These are phyloP conservation scores for Vesta saturnalis DNA, from an alignment of 2,888 invertebrate genomes.

Conservation along the genomic window DNA sequence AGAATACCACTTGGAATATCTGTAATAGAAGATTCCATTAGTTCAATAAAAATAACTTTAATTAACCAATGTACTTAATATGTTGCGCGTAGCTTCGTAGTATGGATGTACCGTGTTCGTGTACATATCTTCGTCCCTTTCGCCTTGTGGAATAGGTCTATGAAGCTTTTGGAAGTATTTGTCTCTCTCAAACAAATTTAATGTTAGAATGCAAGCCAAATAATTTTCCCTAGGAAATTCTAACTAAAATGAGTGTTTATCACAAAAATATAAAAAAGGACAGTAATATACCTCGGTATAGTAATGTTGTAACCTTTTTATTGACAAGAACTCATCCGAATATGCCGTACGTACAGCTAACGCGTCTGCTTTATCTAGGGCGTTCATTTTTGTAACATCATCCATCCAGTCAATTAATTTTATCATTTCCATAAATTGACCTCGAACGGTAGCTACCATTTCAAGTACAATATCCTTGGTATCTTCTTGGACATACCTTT, in stretches of 20 bases:
- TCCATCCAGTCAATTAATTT: slow-evolving; percentile 47
- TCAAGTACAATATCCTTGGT: slow-evolving; percentile 39
- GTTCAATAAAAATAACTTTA: neutral
- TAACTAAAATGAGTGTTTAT: slow-evolving; percentile 51
- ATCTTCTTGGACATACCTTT: slow-evolving; percentile 60
- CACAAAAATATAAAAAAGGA: neutral
- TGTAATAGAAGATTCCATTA: slow-evolving; percentile 60
- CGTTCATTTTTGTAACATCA: slow-evolving; percentile 41
- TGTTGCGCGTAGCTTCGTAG: slow-evolving; percentile 66
- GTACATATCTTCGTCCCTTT: slow-evolving; percentile 64
- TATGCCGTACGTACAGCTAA: slow-evolving; percentile 46
- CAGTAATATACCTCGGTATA: slow-evolving; percentile 50
- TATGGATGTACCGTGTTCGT: slow-evolving; percentile 67
- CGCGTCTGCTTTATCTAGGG: slow-evolving; percentile 43
- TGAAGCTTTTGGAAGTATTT: slow-evolving; percentile 64
- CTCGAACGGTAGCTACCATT: slow-evolving; percentile 44
- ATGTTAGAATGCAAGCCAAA: slow-evolving; percentile 62
- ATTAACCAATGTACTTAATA: slow-evolving; percentile 61
- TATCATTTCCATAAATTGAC: slow-evolving; percentile 43
- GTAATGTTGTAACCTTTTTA: slow-evolving; percentile 41
- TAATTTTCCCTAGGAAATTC: slow-evolving; percentile 61
- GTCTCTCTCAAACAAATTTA: slow-evolving; percentile 64
- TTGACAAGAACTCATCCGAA: slow-evolving; percentile 47
- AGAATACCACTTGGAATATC: slow-evolving; percentile 91
- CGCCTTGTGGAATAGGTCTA: slow-evolving; percentile 64